A percentile compares a stretch with the other conserved stretches of the same genome.
These are phyloP conservation scores for Abramis brama DNA, from an alignment of 2,113 vertebrate genomes.

Conservation along the genomic window DNA sequence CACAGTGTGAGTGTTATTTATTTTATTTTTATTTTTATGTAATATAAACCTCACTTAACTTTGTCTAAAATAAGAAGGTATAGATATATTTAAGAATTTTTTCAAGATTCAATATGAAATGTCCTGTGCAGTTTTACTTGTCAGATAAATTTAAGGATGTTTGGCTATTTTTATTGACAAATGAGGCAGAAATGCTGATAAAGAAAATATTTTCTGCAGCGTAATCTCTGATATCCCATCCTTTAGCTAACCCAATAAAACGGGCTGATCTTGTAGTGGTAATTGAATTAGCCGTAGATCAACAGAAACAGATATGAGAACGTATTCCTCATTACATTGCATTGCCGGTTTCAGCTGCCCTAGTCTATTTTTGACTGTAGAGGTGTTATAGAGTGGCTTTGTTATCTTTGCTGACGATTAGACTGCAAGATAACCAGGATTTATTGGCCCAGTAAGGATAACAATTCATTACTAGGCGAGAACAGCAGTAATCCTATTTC, in stretches of 20 bases:
- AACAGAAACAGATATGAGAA: slow-evolving; percentile 30
- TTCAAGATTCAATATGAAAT: background rate
- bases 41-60: background rate
- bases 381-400: slow-evolving; percentile 1
- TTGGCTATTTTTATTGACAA: background rate
- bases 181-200: background rate
- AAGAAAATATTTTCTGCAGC: background rate
- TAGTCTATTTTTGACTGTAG: slow-evolving; percentile 32
- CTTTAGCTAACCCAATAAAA: slow-evolving; percentile 29
- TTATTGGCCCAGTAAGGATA: slow-evolving; percentile 49
- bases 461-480: slow-evolving; percentile 49
- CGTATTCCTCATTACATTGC: slow-evolving; percentile 30
- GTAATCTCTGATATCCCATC: background rate
- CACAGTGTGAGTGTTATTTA: background rate
- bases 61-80: background rate
- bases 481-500: slow-evolving; percentile 45
- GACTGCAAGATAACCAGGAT: slow-evolving; percentile 45
- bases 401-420: slow-evolving; percentile 43
- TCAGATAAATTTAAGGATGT: background rate
- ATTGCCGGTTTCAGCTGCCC: slow-evolving; percentile 7
- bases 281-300: slow-evolving; percentile 42
- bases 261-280: slow-evolving; percentile 17
- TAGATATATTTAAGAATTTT: no score
- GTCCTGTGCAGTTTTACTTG: background rate
- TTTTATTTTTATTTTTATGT: background rate